Conservation (phyloP, 1,140 invertebrate species). For the Apis cerana region DNA sequence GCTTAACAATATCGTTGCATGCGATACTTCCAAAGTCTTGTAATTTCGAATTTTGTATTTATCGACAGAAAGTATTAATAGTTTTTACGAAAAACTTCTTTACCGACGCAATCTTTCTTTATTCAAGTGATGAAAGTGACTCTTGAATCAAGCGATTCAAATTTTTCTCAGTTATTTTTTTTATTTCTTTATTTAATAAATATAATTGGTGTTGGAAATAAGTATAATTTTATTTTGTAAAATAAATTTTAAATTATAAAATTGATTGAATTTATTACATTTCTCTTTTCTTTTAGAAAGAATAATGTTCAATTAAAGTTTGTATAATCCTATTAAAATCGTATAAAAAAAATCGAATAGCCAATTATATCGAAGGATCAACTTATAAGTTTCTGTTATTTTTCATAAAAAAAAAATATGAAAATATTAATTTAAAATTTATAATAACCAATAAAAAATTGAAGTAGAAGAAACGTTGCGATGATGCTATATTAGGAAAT, state of each 20-base stretch:
- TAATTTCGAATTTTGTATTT: constrained; percentile 9
- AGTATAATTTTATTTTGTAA: too few species aligned
- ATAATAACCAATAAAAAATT: neutral
- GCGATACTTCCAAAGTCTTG: neutral
- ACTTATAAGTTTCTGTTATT: neutral
- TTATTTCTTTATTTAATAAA: neutral
- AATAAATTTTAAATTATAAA: too few species aligned
- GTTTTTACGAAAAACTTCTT: neutral
- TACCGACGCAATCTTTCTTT: neutral
- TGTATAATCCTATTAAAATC: neutral
- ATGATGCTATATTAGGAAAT: constrained; percentile 28
- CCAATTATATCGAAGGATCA: neutral
- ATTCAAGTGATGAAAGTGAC: too few species aligned
- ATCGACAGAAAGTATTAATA: neutral
- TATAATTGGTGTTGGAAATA: neutral
- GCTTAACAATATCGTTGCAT: neutral
- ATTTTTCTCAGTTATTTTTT: neutral
- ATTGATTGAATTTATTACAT: neutral
- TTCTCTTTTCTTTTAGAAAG: neutral
- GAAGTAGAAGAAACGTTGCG: neutral
- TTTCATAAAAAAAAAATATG: neutral
- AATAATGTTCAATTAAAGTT: neutral
- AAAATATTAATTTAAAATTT: neutral
- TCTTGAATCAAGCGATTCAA: neutral
- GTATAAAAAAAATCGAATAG: neutral